Evolutionary conservation across 2,797 vertebrate species (phyloP).

Genomic region (Muscicapa striata): DNA sequence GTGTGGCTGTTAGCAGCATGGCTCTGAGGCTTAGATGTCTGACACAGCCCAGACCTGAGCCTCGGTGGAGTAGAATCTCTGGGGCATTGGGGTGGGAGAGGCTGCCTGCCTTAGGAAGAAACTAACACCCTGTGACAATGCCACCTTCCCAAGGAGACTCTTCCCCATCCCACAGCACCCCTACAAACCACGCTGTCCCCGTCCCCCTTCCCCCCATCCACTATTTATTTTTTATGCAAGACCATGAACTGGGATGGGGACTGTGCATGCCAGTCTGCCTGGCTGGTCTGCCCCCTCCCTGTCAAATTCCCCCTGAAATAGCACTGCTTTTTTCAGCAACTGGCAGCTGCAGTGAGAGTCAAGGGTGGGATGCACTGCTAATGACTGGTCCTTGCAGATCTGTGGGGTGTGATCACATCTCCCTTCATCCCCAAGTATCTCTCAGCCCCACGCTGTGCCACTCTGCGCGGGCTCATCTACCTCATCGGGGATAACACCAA

Average conservation of each 20-base stretch:
- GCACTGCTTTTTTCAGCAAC: background rate
- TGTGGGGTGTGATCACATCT: conserved; percentile 89
- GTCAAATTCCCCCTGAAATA: background rate
- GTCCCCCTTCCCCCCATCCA: too few relatives aligned
- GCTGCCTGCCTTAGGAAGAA: background rate
- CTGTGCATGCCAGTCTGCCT: accelerated
- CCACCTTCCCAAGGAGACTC: background rate
- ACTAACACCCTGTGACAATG: background rate
- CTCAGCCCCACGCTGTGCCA: conserved; percentile 90
- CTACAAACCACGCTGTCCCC: background rate
- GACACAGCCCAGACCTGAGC: background rate
- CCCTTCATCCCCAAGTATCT: conserved; percentile 98
- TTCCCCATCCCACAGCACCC: background rate
- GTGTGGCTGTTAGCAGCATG: accelerated
- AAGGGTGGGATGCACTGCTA: background rate
- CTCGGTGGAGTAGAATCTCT: accelerated
- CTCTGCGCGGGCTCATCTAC: conserved; percentile 87
- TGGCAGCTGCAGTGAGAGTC: background rate
- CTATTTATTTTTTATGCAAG: background rate
- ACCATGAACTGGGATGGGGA: background rate
- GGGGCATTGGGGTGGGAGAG: too few relatives aligned
- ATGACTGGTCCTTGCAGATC: conserved; percentile 75
- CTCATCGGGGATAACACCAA: conserved; percentile 97
- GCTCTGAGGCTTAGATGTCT: background rate
- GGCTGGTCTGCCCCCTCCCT: background rate